These are phyloP conservation scores for Notocelia uddmanniana DNA, from an alignment of 2,888 invertebrate species.

Conservation along the genomic window DNA sequence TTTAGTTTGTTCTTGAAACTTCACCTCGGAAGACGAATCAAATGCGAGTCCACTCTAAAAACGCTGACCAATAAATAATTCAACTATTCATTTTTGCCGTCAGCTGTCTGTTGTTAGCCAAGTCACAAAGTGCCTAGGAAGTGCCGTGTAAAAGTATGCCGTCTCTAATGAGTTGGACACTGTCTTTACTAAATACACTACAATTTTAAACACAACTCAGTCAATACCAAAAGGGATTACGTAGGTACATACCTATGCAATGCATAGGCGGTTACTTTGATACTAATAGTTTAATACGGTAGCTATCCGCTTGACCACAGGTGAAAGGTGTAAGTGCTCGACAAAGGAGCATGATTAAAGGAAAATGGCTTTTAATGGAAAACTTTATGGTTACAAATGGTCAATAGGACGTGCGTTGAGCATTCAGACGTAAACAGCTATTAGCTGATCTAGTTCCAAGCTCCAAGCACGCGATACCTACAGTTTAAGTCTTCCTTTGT, in stretches of 20 bases:
- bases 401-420: conserved; percentile 3
- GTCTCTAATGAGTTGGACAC: conserved; percentile 60
- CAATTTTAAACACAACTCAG: conserved; percentile 49
- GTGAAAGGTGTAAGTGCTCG: conserved; percentile 61
- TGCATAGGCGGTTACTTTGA: neutral
- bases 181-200: conserved; percentile 50
- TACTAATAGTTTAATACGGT: conserved; percentile 13
- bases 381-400: neutral
- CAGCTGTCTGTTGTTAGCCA: conserved; percentile 11
- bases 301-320: conserved; percentile 53
- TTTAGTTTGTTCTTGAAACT: neutral
- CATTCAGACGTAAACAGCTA: conserved; percentile 31
- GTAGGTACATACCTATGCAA: neutral
- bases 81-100: conserved; percentile 32
- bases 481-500: conserved; percentile 37
- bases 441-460: conserved; percentile 40
- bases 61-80: conserved; percentile 30
- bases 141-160: conserved; percentile 63
- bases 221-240: conserved; percentile 4
- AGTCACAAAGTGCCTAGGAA: conserved; percentile 49
- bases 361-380: neutral
- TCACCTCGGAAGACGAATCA: conserved; percentile 14
- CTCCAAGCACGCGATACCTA: conserved; percentile 42
- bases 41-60: conserved; percentile 18
- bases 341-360: conserved; percentile 33